These are phyloP conservation scores for Nyleta sp. DNA, from an alignment of 2,888 invertebrate genomes.

Conservation along the genomic window DNA sequence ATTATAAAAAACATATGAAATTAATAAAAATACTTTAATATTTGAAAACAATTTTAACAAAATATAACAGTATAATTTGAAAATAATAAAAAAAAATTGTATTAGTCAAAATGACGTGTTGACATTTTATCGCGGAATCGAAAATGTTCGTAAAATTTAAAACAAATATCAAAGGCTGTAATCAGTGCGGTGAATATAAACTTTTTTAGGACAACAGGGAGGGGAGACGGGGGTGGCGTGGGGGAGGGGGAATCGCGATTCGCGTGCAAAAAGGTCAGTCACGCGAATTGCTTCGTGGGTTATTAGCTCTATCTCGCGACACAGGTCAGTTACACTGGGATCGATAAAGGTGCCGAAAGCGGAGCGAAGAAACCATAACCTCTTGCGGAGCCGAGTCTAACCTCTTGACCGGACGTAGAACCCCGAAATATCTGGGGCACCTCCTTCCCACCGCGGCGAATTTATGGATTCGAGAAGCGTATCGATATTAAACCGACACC, in stretches of 20 bases:
- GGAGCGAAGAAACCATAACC: conserved; percentile 62
- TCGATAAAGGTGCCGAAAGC: conserved; percentile 62
- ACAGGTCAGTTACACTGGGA: conserved; percentile 58
- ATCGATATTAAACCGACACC: conserved; percentile 33
- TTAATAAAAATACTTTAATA: background rate
- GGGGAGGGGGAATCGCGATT: conserved; percentile 42
- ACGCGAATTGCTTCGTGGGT: conserved; percentile 57
- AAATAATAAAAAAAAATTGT: no score
- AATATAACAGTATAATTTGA: no score
- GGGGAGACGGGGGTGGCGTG: no score
- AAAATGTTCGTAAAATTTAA: no score
- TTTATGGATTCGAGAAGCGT: conserved; percentile 41
- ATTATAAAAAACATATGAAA: no score
- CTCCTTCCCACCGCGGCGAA: conserved; percentile 33
- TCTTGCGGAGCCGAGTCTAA: conserved; percentile 44
- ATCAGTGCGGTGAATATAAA: no score
- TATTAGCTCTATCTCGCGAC: conserved; percentile 60
- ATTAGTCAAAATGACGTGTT: no score
- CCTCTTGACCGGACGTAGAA: conserved; percentile 65
- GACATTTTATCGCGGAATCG: no score
- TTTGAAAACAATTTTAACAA: no score
- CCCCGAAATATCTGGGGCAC: conserved; percentile 56
- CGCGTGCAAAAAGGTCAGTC: conserved; percentile 56
- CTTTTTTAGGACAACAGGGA: no score
- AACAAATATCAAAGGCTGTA: no score